Conservation (phyloP, 2,797 vertebrate species). For the Phalanger gymnotis region DNA sequence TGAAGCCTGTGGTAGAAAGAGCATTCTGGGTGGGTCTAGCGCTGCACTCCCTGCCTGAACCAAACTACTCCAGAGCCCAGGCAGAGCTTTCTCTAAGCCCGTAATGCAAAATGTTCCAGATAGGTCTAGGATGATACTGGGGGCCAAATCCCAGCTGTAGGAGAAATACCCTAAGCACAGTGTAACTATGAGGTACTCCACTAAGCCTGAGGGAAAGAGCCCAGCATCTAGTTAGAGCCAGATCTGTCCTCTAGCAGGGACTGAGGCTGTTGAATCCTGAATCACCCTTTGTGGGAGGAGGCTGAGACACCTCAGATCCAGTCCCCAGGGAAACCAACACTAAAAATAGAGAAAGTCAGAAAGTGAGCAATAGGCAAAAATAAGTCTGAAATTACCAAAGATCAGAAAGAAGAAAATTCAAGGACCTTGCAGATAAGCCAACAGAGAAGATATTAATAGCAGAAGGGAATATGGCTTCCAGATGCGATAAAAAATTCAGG, state of each 20-base stretch:
- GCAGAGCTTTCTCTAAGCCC: too few relatives aligned
- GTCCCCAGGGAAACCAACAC: not conserved
- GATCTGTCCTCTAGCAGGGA: not conserved
- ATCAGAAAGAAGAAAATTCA: not conserved
- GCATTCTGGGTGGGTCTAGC: not conserved
- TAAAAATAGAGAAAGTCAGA: not conserved
- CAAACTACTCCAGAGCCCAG: not conserved
- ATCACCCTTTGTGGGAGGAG: not conserved
- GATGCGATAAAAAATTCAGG: not conserved
- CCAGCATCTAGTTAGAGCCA: not conserved
- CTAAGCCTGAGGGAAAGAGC: not conserved
- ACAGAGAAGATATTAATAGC: not conserved
- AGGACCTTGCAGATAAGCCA: not conserved
- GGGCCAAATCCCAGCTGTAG: not conserved
- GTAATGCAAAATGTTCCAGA: not conserved
- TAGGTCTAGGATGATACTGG: not conserved
- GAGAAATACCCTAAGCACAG: not conserved
- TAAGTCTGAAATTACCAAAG: not conserved
- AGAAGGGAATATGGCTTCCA: not conserved
- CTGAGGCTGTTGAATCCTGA: not conserved
- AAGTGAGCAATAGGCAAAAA: not conserved
- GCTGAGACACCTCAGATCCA: not conserved
- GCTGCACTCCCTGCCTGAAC: not conserved
- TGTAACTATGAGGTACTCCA: not conserved
- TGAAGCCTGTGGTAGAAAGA: not conserved